Conservation (phyloP, 23 tunicate genomes). For the Trididemnum clinides region DNA sequence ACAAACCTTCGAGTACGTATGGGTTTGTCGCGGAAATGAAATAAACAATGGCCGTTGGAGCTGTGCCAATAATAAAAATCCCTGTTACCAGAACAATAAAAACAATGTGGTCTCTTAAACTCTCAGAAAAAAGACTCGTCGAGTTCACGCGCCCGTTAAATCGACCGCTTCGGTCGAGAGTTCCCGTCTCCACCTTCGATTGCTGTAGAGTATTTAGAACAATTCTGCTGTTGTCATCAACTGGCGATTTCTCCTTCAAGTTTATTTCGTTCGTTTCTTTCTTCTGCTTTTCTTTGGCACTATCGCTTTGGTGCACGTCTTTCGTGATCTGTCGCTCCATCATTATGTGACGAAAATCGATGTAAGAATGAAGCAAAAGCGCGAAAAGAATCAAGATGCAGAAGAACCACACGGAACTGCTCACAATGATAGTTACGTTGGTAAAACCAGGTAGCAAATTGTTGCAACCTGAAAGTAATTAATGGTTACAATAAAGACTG, state of each 20-base stretch:
- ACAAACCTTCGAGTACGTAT: background rate
- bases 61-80: background rate
- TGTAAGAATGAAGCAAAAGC: background rate
- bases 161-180: background rate
- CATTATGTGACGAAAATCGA: background rate
- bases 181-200: background rate
- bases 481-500: no score
- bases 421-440: background rate
- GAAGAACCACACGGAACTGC: slow-evolving; percentile 5
- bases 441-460: background rate
- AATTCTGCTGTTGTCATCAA: background rate
- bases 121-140: background rate
- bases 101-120: background rate
- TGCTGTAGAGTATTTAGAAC: background rate
- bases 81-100: background rate
- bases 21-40: background rate
- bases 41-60: background rate
- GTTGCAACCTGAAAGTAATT: background rate
- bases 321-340: background rate
- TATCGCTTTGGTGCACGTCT: background rate
- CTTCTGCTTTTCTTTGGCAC: background rate
- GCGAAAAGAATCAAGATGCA: background rate
- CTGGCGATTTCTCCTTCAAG: background rate
- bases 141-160: background rate
- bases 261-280: background rate